Base-by-base conservation (phyloP, 2,888 invertebrate genomes). In the Agrotis puta region DNA sequence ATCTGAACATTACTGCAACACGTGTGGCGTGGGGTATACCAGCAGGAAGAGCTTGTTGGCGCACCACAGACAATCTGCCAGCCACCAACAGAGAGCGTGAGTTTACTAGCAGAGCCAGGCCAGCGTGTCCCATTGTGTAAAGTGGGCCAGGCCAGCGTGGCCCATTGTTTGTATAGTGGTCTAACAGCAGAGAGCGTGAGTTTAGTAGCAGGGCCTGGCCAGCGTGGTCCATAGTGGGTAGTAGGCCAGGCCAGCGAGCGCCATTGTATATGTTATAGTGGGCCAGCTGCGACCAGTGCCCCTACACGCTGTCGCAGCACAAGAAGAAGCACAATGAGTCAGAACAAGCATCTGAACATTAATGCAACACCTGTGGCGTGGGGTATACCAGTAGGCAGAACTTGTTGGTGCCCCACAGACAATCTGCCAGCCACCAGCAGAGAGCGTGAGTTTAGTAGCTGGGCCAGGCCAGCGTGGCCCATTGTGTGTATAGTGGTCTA, bases 221-320 rank as follows among this genome's bases (percentile, higher is more conserved):
- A 51, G 2, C 22, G 0, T 64, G 4, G n/a, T 0, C 11, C 39
- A 16, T 43, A 50, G 48, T 9, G 33, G 39, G 11, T 24, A 43
- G 39, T 43, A 2, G 24, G 7, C 20, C 5, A 18, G 14, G 33
- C 33, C 9, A 33, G 33, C 2, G n/a, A n/a, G n/a, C n/a, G n/a
- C 24, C 45, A 59, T 16, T 50, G 16, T 48, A 3, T 33, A 2
- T 22, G 16, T 9, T 6, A 1, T 9, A 20, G 13, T 50, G 3
- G 22, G 1, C 62, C 22, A 39, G 14, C n/a, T 95, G 95, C 68
- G 88, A 89, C 3, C 72, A 84, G 0, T 95, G 95, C 33, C 95
- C 95, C 0, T 94, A 95, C 87, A 91, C 92, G 0, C 81, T 94
- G 2, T 87, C 81, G 0, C 88, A 90, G 7, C 95, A 95, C 64